Percentiles rank a stretch among this genome's conserved stretches.
phyloP scores from a whole-genome alignment of 2,113 vertebrate species.

The Elephas maximus region DNA sequence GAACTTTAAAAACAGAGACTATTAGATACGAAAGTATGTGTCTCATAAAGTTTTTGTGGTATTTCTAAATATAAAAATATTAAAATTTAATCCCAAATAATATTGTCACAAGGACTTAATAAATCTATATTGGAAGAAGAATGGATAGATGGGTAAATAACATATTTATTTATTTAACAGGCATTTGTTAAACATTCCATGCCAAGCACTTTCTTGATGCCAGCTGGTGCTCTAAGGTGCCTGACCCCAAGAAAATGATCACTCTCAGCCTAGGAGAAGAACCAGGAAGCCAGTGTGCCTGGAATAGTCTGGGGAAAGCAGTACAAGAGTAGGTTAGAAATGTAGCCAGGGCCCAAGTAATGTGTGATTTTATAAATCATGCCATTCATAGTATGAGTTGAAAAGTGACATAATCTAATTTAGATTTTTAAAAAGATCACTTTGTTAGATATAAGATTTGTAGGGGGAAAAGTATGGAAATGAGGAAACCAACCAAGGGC shows the following conservation, averaged over 20 bases:
- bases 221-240: not conserved
- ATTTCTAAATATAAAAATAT: constrained; percentile 24
- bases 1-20: constrained; percentile 15
- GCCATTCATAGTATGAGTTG: not conserved
- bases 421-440: not conserved
- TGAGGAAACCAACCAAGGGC: not conserved
- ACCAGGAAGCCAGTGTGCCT: not conserved
- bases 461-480: not conserved
- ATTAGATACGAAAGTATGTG: constrained; percentile 5
- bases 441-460: not conserved
- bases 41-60: not conserved
- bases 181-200: not conserved
- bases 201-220: not conserved
- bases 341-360: not conserved
- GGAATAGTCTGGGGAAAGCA: not conserved
- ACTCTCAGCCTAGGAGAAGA: not conserved
- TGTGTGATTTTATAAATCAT: not conserved
- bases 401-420: not conserved
- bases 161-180: not conserved
- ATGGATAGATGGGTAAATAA: not conserved
- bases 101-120: not conserved
- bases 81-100: constrained; percentile 43
- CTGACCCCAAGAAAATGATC: not conserved
- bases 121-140: not conserved
- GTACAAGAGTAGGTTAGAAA: not conserved